A percentile compares a stretch with the other conserved stretches of the same genome.
Conservation (phyloP, 2,113 vertebrate genomes). For the Galemys pyrenaicus region DNA sequence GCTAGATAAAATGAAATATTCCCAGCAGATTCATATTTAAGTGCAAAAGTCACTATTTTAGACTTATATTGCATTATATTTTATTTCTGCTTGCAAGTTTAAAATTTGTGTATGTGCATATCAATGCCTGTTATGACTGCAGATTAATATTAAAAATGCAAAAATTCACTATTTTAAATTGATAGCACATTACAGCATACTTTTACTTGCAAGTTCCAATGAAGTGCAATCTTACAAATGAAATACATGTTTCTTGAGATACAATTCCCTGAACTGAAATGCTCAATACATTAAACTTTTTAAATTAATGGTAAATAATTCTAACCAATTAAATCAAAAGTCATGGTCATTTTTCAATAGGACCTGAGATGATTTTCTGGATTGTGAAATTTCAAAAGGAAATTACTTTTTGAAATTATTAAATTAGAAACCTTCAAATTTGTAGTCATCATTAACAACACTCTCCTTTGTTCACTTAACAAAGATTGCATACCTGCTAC, state of each 20-base stretch:
- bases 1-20: background rate
- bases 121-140: background rate
- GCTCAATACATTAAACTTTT: background rate
- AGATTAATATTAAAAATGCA: background rate
- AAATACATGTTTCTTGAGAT: background rate
- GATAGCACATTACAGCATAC: background rate
- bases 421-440: background rate
- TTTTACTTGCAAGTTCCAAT: slow-evolving; percentile 38
- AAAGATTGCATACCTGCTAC: background rate
- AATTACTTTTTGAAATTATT: background rate
- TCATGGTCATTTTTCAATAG: background rate
- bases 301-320: slow-evolving; percentile 33
- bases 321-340: background rate
- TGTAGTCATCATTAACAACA: background rate
- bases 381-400: background rate
- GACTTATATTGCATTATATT: background rate
- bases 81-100: slow-evolving; percentile 33
- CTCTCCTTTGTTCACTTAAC: background rate
- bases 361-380: background rate
- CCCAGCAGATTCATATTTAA: slow-evolving; percentile 12
- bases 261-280: slow-evolving; percentile 7
- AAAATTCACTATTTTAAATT: background rate
- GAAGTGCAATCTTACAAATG: background rate
- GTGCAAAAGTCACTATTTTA: slow-evolving; percentile 1
- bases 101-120: background rate